Evolutionary conservation across 2,797 vertebrate species (phyloP).

Genomic region (Thunnus albacares): DNA sequence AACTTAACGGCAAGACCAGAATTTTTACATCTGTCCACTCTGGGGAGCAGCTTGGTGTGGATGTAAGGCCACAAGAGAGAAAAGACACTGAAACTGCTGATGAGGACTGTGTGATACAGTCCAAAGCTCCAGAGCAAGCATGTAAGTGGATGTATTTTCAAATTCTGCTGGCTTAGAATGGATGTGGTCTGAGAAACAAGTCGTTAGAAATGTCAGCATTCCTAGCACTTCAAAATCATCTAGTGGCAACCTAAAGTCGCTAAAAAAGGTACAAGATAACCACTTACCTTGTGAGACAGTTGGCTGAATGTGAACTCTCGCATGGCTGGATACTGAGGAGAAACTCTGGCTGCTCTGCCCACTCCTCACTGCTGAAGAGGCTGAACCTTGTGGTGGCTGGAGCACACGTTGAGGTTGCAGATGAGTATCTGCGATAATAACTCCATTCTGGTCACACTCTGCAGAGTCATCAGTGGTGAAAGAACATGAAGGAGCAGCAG

Average conservation of each 20-base stretch:
- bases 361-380: constrained; percentile 26
- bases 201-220: not conserved
- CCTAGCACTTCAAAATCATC: too few species aligned
- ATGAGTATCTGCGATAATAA: constrained; percentile 63
- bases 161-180: not conserved
- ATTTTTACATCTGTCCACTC: not conserved
- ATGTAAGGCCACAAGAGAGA: not conserved
- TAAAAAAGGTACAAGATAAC: not conserved
- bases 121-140: too few species aligned
- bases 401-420: constrained; percentile 20
- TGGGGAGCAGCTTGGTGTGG: too few species aligned
- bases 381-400: constrained; percentile 9
- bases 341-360: constrained; percentile 4
- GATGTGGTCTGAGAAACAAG: not conserved
- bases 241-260: too few species aligned
- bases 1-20: not conserved
- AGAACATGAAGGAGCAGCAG: constrained; percentile 62
- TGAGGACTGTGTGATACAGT: too few species aligned
- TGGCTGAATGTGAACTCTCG: constrained; percentile 12
- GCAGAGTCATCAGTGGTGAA: constrained; percentile 46
- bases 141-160: not conserved
- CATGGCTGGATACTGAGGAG: constrained; percentile 6
- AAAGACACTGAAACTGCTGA: not conserved
- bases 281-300: constrained; percentile 48
- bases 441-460: constrained; percentile 66